These are phyloP conservation scores for Gavia stellata DNA, from an alignment of 2,113 vertebrate genomes.

Conservation along the genomic window DNA sequence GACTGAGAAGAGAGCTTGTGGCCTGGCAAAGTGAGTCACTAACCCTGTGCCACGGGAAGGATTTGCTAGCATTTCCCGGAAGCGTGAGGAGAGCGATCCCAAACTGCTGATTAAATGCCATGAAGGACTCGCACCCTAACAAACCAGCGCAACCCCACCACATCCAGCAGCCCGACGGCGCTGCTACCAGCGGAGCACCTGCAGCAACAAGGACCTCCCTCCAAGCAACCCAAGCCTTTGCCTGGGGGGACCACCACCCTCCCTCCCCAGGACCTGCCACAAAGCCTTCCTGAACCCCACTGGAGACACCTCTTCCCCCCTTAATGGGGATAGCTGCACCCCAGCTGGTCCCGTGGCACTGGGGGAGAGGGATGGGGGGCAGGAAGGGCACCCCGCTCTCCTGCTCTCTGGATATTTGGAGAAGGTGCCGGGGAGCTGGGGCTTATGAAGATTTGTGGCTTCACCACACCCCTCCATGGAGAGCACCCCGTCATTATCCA, in stretches of 20 bases:
- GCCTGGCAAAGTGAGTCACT: not conserved
- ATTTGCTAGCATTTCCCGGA: not conserved
- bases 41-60: not conserved
- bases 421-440: not conserved
- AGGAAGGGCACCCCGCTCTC: accelerated
- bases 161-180: not conserved
- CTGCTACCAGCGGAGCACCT: not conserved
- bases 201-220: not conserved
- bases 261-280: not conserved
- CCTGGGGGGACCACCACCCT: not conserved
- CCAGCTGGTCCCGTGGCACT: accelerated
- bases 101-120: accelerated
- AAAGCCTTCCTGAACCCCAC: not conserved
- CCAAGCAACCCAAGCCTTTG: not conserved
- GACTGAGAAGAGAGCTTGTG: not conserved
- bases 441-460: not conserved
- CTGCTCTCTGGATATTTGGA: not conserved
- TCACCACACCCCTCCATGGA: accelerated
- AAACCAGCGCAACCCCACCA: not conserved
- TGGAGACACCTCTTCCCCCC: accelerated
- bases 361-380: not conserved
- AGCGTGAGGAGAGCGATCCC: not conserved
- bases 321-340: not conserved
- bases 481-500: not conserved
- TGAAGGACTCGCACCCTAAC: not conserved